Evolutionary conservation across 2,113 vertebrate genomes (phyloP).

Genomic region (Falco punctatus): DNA sequence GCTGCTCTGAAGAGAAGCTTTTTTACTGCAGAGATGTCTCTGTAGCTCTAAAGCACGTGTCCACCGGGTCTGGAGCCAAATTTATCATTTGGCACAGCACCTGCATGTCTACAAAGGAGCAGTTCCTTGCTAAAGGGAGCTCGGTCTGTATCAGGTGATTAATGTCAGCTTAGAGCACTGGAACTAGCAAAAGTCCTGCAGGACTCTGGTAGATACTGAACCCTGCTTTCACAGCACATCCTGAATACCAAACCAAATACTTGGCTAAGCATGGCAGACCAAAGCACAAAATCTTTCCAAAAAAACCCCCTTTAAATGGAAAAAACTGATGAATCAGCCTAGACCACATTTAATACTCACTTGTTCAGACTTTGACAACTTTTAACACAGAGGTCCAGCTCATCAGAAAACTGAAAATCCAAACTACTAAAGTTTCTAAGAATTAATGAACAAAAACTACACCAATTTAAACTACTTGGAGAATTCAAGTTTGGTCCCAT

Average conservation of each 20-base stretch:
- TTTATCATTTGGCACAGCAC: not conserved
- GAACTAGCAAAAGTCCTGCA: not conserved
- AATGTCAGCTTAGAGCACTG: not conserved
- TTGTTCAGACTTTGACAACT: not conserved
- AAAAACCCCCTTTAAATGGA: not conserved
- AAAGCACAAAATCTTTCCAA: not conserved
- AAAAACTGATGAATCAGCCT: not conserved
- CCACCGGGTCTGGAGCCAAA: not conserved
- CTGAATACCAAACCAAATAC: not conserved
- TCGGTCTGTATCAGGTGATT: not conserved
- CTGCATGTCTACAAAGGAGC: not conserved
- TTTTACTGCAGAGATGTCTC: not conserved
- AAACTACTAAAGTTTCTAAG: not conserved
- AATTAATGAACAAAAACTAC: not conserved
- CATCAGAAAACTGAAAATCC: not conserved
- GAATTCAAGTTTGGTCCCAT: not conserved
- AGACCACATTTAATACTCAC: not conserved
- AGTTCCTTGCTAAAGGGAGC: not conserved
- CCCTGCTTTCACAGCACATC: not conserved
- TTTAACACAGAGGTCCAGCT: not conserved
- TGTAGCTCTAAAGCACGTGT: not conserved
- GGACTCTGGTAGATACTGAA: not conserved
- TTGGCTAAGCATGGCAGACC: not conserved
- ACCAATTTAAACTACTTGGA: not conserved
- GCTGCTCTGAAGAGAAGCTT: not conserved